Evolutionary conservation across 53 echinoderm and acorn worm genomes (phyloP).

Genomic region (Crossaster papposus): DNA sequence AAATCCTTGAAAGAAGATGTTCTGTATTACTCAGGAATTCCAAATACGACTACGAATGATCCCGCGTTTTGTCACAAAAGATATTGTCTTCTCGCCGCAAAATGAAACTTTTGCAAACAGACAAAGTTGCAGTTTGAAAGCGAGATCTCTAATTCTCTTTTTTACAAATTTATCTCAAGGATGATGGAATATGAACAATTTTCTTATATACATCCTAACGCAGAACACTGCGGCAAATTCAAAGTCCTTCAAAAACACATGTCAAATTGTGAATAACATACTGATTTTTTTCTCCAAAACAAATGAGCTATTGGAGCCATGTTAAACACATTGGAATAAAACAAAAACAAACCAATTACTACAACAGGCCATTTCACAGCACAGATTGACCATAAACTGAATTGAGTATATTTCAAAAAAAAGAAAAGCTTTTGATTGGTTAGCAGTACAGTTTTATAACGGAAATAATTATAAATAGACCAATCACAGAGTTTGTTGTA

Average conservation of each 20-base stretch:
- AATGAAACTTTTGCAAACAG: neutral
- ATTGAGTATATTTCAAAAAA: neutral
- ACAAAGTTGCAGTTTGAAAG: neutral
- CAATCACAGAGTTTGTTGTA: neutral
- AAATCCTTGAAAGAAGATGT: neutral
- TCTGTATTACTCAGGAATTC: neutral
- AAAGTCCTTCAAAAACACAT: neutral
- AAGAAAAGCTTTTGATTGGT: neutral
- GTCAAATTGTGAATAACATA: neutral
- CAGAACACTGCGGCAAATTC: neutral
- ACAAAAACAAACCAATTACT: neutral
- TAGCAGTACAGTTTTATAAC: neutral
- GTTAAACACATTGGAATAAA: neutral
- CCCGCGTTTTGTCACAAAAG: neutral
- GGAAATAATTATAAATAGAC: neutral
- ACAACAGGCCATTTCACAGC: neutral
- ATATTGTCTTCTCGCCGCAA: no score
- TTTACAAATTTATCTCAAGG: neutral
- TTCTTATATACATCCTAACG: neutral
- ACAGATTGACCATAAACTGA: neutral
- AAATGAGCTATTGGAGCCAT: conserved; percentile 2
- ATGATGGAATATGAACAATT: neutral
- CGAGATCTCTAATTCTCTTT: neutral
- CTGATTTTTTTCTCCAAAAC: neutral
- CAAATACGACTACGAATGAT: neutral